Base-by-base conservation (phyloP, 64 coral and sea anemone species). In the Acropora yongei region DNA sequence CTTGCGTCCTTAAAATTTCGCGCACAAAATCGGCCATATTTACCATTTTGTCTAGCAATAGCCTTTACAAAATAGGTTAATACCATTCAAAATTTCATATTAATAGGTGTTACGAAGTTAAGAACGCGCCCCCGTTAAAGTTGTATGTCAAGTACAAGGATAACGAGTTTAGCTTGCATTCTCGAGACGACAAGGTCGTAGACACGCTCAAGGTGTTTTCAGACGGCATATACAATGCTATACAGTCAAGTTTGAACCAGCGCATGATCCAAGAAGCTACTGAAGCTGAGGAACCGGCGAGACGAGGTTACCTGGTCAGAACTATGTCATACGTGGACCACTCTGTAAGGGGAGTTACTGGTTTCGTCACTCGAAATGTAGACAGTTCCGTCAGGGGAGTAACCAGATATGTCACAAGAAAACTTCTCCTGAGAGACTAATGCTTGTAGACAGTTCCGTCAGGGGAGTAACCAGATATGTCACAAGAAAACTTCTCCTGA, bases 141-240 rank as follows among this genome's bases (percentile, higher is more conserved):
- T 30, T 80, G 78, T 17, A 80, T 12, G 20, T 80, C 78, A 80
- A 80, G 53, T 80, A 80, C 8, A n/a, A 41, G 11, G 50, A 58
- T 17, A 60, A 57, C 3, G 78, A 80, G 61, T 80, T 80, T 12
- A 80, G 53, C 53, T 40, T 58, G 19, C 39, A 80, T 19, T 80
- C 78, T 3, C 55, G 78, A 60, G 78, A 80, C 53, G 78, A 80
- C 51, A 80, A 41, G 2, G 50, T 80, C 1, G 2, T 60, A 10
- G 78, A 80, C 19, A 8, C 50, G 1, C 78, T 80, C 51, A 60
- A 57, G 11, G 19, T 58, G 51, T 42, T 80, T 17, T 48, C 75
- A 48, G 75, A 78, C 12, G 45, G 75, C 3, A 4, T 78, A 41
- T 78, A 16, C 75, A 78, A 16, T 18, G 75, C 75, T 11, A 48